These are phyloP conservation scores for Alviniconcha strummeri DNA, from an alignment of 2,888 invertebrate genomes.

Conservation along the genomic window DNA sequence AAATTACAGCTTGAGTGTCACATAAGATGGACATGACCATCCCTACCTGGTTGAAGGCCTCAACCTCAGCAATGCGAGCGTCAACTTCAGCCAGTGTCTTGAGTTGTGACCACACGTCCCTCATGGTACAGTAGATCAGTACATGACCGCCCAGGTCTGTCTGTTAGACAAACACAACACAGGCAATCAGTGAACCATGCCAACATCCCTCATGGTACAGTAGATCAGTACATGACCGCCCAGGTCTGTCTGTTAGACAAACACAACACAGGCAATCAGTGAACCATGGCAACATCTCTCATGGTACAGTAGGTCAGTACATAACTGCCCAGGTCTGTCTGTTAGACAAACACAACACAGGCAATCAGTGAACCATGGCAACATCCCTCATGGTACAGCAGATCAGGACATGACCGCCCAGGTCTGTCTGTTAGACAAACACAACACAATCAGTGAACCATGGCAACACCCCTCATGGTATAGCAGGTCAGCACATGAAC, in stretches of 20 bases:
- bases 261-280: too few species aligned
- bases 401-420: slow-evolving; percentile 40
- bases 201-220: slow-evolving; percentile 51
- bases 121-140: slow-evolving; percentile 48
- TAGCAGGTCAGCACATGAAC: slow-evolving; percentile 46
- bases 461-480: slow-evolving; percentile 50
- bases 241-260: slow-evolving; percentile 42
- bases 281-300: slow-evolving; percentile 49
- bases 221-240: slow-evolving; percentile 42
- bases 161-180: too few species aligned
- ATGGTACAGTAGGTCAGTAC: slow-evolving; percentile 49
- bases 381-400: slow-evolving; percentile 52
- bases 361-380: too few species aligned
- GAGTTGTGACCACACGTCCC: slow-evolving; percentile 55
- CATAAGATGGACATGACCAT: too few species aligned
- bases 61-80: slow-evolving; percentile 46
- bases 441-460: too few species aligned
- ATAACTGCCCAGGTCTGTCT: slow-evolving; percentile 43
- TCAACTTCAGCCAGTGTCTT: slow-evolving; percentile 56
- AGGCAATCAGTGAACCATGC: too few species aligned
- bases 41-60: slow-evolving; percentile 50
- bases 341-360: too few species aligned
- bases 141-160: slow-evolving; percentile 41
- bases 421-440: slow-evolving; percentile 42
- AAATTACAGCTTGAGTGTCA: too few species aligned